Conservation (phyloP, 2,888 invertebrate genomes). For the Catocala fraxini region DNA sequence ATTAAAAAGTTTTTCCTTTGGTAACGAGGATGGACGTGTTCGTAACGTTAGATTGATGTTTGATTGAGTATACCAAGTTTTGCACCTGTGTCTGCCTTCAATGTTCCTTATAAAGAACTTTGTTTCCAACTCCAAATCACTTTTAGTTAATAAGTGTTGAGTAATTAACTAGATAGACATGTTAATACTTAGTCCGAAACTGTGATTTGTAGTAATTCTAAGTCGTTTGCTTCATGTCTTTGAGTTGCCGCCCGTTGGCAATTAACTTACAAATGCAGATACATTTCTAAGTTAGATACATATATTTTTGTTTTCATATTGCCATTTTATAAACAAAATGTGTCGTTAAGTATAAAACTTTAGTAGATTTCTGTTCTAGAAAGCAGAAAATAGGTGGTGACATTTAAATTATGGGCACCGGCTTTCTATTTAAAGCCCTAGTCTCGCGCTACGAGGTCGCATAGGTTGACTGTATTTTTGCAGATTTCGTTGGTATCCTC, state of each 20-base stretch:
- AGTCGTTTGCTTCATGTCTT: slow-evolving; percentile 13
- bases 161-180: slow-evolving; percentile 40
- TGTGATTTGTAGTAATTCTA: slow-evolving; percentile 12
- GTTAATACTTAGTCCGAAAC: slow-evolving; percentile 11
- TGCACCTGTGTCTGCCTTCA: slow-evolving; percentile 41
- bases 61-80: slow-evolving; percentile 51
- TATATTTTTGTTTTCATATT: slow-evolving; percentile 4
- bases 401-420: slow-evolving; percentile 4
- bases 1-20: slow-evolving; percentile 59
- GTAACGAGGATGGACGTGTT: slow-evolving; percentile 56
- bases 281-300: background rate
- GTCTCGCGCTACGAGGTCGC: too few species aligned
- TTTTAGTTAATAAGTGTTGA: slow-evolving; percentile 44
- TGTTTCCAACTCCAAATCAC: slow-evolving; percentile 45
- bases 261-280: background rate
- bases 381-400: slow-evolving; percentile 5
- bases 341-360: background rate
- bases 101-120: slow-evolving; percentile 29
- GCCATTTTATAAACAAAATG: background rate
- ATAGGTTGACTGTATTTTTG: slow-evolving; percentile 5
- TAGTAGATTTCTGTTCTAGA: background rate
- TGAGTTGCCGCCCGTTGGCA: background rate
- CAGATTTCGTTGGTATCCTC: background rate
- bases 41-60: slow-evolving; percentile 57
- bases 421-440: slow-evolving; percentile 1